A percentile compares a stretch with the other conserved stretches of the same genome.
These are phyloP conservation scores for Dexiosoma caninum DNA, from an alignment of 2,888 invertebrate species.

Conservation along the genomic window DNA sequence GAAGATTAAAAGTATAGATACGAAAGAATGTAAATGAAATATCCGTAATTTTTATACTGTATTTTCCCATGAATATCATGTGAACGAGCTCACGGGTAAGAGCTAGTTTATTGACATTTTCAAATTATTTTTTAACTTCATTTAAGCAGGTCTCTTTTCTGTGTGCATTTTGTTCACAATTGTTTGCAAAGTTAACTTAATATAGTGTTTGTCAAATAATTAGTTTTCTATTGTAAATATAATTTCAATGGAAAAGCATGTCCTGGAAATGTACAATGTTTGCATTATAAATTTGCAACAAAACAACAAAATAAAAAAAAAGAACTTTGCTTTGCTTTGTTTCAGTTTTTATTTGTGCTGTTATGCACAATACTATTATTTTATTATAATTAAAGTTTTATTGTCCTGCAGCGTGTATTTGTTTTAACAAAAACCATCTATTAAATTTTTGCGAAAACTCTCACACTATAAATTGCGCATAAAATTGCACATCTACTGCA, in stretches of 20 bases:
- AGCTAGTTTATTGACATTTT: no score
- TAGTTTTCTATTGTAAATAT: constrained; percentile 38
- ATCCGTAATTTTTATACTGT: no score
- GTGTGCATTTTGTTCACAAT: neutral
- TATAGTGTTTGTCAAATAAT: constrained; percentile 29
- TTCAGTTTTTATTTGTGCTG: constrained; percentile 26
- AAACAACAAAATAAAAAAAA: neutral
- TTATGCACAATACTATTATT: constrained; percentile 36
- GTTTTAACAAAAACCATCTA: constrained; percentile 1
- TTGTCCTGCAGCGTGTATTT: constrained; percentile 5
- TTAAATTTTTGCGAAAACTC: constrained; percentile 16
- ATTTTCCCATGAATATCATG: no score
- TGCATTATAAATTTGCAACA: constrained; percentile 15
- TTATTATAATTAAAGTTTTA: constrained; percentile 43
- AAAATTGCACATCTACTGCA: neutral
- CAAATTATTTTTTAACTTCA: no score
- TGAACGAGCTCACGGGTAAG: no score
- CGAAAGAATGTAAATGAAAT: no score
- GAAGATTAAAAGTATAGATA: no score
- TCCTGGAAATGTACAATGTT: constrained; percentile 20
- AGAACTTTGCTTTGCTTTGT: no score
- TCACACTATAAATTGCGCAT: neutral
- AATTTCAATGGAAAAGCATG: constrained; percentile 13
- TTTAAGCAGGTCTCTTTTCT: constrained; percentile 10
- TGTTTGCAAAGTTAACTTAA: constrained; percentile 32